Base-by-base conservation (phyloP, 2,113 vertebrate species). In the Ornithorhynchus anatinus region DNA sequence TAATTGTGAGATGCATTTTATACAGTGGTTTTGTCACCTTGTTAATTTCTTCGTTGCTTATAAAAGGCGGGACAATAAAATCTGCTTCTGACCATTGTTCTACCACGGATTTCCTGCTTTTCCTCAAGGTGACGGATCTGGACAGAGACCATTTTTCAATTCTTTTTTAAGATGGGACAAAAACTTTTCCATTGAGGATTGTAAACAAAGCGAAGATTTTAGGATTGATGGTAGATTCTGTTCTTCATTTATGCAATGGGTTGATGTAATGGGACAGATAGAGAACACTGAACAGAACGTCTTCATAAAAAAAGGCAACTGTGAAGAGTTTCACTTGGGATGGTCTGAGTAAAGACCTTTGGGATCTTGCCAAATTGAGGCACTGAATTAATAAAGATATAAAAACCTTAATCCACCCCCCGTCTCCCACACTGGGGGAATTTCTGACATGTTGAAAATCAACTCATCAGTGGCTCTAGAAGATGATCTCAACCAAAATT, bases 91-190 rank as follows among this genome's bases (percentile, higher is more conserved):
- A 86, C 47, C 47, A 70, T 43, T 44, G 43, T 53, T 32, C 56
- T 44, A 37, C 27, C 39, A 66, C 2, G 45, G 59, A 74, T 58
- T 75, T 76, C 70, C 82, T 81, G 78, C 42, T 77, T 79, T 84
- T 69, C 48, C 58, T 81, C 66, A 81, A 67, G 69, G 23, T 75
- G 80, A 72, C 80, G 77, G 36, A 36, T 77, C 72, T 58, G 63
- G 68, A 65, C n/a, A 64, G 40, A 72, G 36, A 59, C 36, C 14
- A n/a, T 65, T 59, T 72, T 68, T 68, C 44, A 22, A 64, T 59
- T 63, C 69, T 66, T 60, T 79, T 79, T 81, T 64, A 69, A 62
- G 66, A 43, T 29, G 32, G 62, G 45, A 81, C 51, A 74, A 76
- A 74, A 66, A 36, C 59, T 77, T 61, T 72, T 42, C 69, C 59